phyloP scores from a whole-genome alignment of 30 jellyfish, hydroid and myxozoan species.

The Hydractinia symbiolongicarpus region DNA sequence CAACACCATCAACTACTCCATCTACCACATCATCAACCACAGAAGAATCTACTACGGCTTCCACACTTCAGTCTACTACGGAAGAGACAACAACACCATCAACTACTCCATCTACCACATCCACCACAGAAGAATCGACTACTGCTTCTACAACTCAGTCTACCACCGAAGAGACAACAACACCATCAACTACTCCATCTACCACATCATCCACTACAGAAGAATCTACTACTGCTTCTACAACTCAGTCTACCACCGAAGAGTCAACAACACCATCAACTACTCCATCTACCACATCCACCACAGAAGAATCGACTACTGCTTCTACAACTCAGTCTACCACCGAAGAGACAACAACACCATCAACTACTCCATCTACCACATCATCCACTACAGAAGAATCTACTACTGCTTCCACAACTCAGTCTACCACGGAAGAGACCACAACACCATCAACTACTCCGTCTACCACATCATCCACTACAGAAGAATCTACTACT shows the following conservation, averaged over 20 bases:
- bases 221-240: constrained; percentile 10
- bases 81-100: neutral
- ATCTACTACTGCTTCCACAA: constrained; percentile 11
- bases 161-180: constrained; percentile 12
- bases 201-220: constrained; percentile 9
- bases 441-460: constrained; percentile 15
- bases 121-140: constrained; percentile 7
- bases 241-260: constrained; percentile 1
- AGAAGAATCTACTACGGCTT: neutral
- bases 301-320: neutral
- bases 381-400: constrained; percentile 2
- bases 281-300: constrained; percentile 5
- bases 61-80: constrained; percentile 6
- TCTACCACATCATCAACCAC: constrained; percentile 2
- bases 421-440: constrained; percentile 9
- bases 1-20: constrained; percentile 1
- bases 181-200: constrained; percentile 3
- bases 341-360: neutral
- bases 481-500: constrained; percentile 7
- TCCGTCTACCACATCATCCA: constrained; percentile 25
- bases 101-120: constrained; percentile 2
- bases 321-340: constrained; percentile 2
- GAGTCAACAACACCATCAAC: constrained; percentile 7
- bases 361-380: constrained; percentile 20
- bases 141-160: constrained; percentile 7